phyloP scores from a whole-genome alignment of 1,140 invertebrate species.

The Aplysia californica region DNA sequence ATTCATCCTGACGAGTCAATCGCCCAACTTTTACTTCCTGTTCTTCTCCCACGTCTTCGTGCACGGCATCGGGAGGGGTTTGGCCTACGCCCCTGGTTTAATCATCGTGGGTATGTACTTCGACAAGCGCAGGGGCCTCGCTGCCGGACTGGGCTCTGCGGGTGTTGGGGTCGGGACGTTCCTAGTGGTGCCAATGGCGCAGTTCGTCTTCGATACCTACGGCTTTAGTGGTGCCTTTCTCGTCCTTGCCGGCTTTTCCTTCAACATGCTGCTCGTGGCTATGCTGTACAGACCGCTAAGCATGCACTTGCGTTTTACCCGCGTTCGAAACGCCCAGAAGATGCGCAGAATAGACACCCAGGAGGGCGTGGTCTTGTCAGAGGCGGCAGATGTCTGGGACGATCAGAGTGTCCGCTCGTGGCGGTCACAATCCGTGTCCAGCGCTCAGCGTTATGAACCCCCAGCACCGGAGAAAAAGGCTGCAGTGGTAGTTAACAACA shows the following conservation, averaged over 20 bases:
- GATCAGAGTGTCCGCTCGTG: no score
- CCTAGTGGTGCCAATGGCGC: constrained; percentile 57
- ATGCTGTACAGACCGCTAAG: constrained; percentile 38
- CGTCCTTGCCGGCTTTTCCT: constrained; percentile 30
- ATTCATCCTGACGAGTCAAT: constrained; percentile 81
- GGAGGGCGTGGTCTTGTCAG: no score
- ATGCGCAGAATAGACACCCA: no score
- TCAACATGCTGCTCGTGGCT: constrained; percentile 36
- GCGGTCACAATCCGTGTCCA: no score
- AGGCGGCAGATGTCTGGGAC: no score
- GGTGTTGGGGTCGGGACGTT: constrained; percentile 65
- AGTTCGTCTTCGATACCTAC: constrained; percentile 49
- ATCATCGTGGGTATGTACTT: constrained; percentile 64
- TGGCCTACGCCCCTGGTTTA: constrained; percentile 57
- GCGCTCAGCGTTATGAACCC: no score
- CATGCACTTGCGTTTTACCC: constrained; percentile 32
- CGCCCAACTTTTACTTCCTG: constrained; percentile 76
- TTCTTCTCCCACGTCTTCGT: constrained; percentile 86
- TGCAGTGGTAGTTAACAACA: no score
- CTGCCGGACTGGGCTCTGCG: constrained; percentile 60
- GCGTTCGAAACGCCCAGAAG: no score
- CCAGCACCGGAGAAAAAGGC: no score
- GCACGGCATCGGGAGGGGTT: constrained; percentile 72
- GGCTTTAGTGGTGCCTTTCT: constrained; percentile 35
- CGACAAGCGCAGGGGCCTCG: constrained; percentile 50